Conservation (phyloP, 2,888 invertebrate genomes). For the Vanessa cardui region DNA sequence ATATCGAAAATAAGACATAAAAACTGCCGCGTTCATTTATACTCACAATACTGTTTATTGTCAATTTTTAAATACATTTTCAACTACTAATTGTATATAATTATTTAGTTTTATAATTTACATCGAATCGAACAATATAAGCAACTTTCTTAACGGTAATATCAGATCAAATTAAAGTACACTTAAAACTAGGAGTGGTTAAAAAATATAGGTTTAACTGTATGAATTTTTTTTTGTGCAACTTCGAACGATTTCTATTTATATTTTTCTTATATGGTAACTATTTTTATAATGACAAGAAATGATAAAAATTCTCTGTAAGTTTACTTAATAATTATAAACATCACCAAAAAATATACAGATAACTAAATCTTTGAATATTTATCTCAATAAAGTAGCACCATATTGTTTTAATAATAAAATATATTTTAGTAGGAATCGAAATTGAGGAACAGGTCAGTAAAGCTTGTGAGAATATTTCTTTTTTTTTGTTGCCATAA, state of each 20-base stretch:
- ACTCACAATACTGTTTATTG: constrained; percentile 79
- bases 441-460: neutral
- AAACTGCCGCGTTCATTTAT: constrained; percentile 52
- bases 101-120: constrained; percentile 45
- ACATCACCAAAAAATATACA: constrained; percentile 25
- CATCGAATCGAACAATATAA: constrained; percentile 51
- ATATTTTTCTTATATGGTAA: constrained; percentile 46
- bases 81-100: constrained; percentile 49
- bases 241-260: constrained; percentile 36
- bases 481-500: neutral
- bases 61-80: constrained; percentile 74
- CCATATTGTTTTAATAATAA: constrained; percentile 33
- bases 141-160: constrained; percentile 35
- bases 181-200: constrained; percentile 48
- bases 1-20: constrained; percentile 72
- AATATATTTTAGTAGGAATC: constrained; percentile 23
- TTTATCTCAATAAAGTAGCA: constrained; percentile 31
- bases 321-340: constrained; percentile 15
- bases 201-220: constrained; percentile 46
- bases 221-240: constrained; percentile 61
- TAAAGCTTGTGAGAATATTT: neutral
- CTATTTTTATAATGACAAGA: constrained; percentile 41
- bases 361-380: constrained; percentile 16
- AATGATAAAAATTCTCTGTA: constrained; percentile 30
- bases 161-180: constrained; percentile 58